Base-by-base conservation (phyloP, 2,888 invertebrate genomes). In the Eristalis arbustorum region DNA sequence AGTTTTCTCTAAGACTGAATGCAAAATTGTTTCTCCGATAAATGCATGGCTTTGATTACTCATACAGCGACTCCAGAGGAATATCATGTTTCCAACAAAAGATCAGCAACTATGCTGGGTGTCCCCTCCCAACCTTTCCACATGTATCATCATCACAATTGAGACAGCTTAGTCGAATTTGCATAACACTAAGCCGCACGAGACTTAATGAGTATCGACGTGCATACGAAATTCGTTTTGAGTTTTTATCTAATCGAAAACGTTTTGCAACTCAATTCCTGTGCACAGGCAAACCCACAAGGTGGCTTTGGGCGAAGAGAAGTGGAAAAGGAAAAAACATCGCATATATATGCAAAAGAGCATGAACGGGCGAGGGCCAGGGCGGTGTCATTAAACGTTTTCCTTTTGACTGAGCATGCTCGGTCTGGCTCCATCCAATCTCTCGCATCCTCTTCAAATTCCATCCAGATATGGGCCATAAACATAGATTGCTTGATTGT, bases 401-500 rank as follows among this genome's bases (percentile, higher is more conserved):
- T n/a, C 42, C 64, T 28, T 77, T 77, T 69, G 14, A 37, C 14
- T 56, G 25, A 37, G 49, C n/a, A 56, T 25, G 56, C 49, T 13
- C 34, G 37, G 67, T 49, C 18, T 49, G 22, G 69, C 22, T 25
- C 42, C 8, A 63, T 23, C 31, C 78, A 78, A 78, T 78, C 71
- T 42, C 71, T 22, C 66, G 37, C 40, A 64, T 42, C 66, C 42
- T 23, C 3, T 61, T 61, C 28, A 28, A 13, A n/a, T 42, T 42
- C 42, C 42, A n/a, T 64, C 37, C 72, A 49, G 34, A 3, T 63
- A 22, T 13, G 40, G 66, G 72, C 73, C 49, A 79, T 79, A 73
- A 79, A 67, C 73, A 40, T 79, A 73, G 79, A 79, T 73, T 79
- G 72, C 72, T 18, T 63, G 79, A 79, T 79, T 73, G 79, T 34